These are phyloP conservation scores for Hofmannophila pseudospretella DNA, from an alignment of 2,888 invertebrate genomes.

Conservation along the genomic window DNA sequence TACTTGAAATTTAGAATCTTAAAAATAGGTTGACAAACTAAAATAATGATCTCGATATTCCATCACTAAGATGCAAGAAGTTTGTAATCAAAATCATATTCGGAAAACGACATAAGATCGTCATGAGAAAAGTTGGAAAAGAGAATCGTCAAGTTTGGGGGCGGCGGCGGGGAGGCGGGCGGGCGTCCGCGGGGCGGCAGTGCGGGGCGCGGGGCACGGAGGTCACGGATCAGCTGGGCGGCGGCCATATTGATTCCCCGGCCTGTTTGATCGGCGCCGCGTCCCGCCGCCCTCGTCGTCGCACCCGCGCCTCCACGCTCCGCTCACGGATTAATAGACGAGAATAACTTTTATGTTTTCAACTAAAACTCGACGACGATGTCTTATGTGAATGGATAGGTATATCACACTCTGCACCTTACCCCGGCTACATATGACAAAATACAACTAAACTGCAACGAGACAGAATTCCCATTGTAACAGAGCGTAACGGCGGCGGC, in stretches of 20 bases:
- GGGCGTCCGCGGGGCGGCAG: slow-evolving; percentile 21
- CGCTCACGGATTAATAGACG: slow-evolving; percentile 67
- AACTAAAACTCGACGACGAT: slow-evolving; percentile 66
- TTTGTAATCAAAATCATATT: slow-evolving; percentile 1
- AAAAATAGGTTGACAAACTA: too few species aligned
- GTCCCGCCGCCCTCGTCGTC: slow-evolving; percentile 38
- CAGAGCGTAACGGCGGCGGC: too few species aligned
- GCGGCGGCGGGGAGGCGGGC: slow-evolving; percentile 31
- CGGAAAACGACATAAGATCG: slow-evolving; percentile 28
- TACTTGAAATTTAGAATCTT: too few species aligned
- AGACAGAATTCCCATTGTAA: too few species aligned
- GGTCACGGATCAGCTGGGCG: slow-evolving; percentile 77
- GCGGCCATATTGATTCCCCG: slow-evolving; percentile 76
- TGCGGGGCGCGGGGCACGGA: slow-evolving; percentile 50
- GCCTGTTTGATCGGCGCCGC: slow-evolving; percentile 74
- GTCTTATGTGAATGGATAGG: slow-evolving; percentile 15
- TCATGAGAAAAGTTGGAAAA: slow-evolving; percentile 53
- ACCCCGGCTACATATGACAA: too few species aligned
- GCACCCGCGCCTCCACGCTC: slow-evolving; percentile 33
- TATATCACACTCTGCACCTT: background rate
- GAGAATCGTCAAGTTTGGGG: slow-evolving; percentile 59
- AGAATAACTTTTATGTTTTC: slow-evolving; percentile 77
- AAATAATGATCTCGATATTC: too few species aligned
- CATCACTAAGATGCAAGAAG: too few species aligned
- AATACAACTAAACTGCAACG: too few species aligned